Base-by-base conservation (phyloP, 2,888 invertebrate genomes). In the Leptinotarsa rubiginosa region DNA sequence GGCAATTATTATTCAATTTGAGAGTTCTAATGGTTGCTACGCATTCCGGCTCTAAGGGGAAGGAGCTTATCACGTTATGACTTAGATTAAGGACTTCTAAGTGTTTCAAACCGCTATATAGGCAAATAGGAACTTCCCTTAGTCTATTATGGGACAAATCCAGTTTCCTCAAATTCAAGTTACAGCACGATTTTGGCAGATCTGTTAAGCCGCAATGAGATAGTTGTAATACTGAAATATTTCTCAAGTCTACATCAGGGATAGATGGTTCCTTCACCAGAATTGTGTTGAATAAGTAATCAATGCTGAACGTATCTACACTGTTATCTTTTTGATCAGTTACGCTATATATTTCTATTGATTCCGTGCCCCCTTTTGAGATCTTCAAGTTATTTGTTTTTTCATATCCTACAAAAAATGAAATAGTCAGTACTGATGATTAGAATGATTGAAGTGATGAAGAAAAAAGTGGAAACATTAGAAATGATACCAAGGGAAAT, bases 21-120 rank as follows among this genome's bases (percentile, higher is more conserved):
- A 84, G 49, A 22, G 10, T 66, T 73, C 79, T 81, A 54, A 84
- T 62, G 18, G 31, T 70, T 18, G 20, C 49, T 31, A 79, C 31
- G 69, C 83, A 84, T 47, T 77, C 79, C 10, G 83, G 84, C 69
- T 79, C 80, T 18, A 80, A 72, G 41, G 81, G 79, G 70, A 83
- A 83, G 4, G 69, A 49, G 25, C 70, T 50, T 16, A 84, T 74
- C 22, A 50, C 47, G 73, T 84, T 84, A 67, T 77, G 69, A 20
- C 82, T 80, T 50, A 84, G 68, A 69, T 83, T 79, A 1, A 84
- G 68, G 25, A 16, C 72, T 69, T 83, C 79, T 47, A 84, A 71
- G 1, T 68, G 2, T 64, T 77, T 70, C 52, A 83, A 71, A 7
- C 81, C 81, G 52, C 65, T 77, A 72, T 80, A 81, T 10, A 84